These are phyloP conservation scores for Drosophila nasuta DNA, from an alignment of 1,140 invertebrate species.

Conservation along the genomic window DNA sequence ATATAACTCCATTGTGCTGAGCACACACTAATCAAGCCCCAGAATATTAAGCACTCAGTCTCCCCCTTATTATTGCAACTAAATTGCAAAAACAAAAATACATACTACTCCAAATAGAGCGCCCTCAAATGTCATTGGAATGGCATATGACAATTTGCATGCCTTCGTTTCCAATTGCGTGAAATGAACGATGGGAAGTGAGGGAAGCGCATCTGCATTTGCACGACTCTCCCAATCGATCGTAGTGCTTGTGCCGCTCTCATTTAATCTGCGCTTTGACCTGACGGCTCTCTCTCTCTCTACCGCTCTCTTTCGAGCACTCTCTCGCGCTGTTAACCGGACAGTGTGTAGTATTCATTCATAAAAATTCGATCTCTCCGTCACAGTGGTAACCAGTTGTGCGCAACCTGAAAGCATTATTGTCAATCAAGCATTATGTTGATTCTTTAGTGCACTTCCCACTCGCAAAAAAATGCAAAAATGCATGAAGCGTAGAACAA, in stretches of 20 bases:
- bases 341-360: slow-evolving; percentile 26
- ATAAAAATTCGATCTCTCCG: slow-evolving; percentile 33
- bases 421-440: slow-evolving; percentile 1
- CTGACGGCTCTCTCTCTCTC: slow-evolving; percentile 3
- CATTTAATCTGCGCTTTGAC: slow-evolving; percentile 15
- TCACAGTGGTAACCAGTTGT: slow-evolving; percentile 19
- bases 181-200: not conserved
- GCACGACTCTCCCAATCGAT: slow-evolving; percentile 5
- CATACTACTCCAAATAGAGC: not conserved
- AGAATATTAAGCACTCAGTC: slow-evolving; percentile 19
- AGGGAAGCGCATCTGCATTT: not conserved
- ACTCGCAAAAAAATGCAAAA: not conserved
- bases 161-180: not conserved
- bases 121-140: not conserved
- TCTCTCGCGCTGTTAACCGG: no score
- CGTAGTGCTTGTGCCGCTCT: slow-evolving; percentile 3
- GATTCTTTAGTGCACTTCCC: not conserved
- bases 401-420: slow-evolving; percentile 10
- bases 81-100: not conserved
- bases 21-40: slow-evolving; percentile 12
- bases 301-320: no score
- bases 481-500: not conserved
- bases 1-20: slow-evolving; percentile 28
- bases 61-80: not conserved
- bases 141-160: not conserved